Evolutionary conservation across 2,888 invertebrate species (phyloP).

Genomic region (Andrena praecox): DNA sequence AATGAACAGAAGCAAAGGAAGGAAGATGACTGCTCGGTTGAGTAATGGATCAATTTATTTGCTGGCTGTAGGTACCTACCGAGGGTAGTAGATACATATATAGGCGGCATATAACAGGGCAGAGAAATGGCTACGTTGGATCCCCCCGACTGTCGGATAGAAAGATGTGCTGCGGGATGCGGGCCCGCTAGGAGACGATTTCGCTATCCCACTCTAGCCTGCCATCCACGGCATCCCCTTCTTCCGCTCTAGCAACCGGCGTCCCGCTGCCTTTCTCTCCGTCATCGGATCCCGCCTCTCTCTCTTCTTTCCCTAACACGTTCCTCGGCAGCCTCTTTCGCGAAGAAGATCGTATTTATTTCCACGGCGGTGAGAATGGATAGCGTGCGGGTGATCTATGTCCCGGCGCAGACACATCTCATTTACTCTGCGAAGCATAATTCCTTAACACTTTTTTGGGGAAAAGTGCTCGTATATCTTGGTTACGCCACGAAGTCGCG

Average conservation of each 20-base stretch:
- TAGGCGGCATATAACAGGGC: conserved; percentile 75
- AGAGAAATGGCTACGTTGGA: conserved; percentile 80
- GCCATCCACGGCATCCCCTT: conserved; percentile 39
- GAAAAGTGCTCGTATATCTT: conserved; percentile 83
- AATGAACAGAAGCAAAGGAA: conserved; percentile 74
- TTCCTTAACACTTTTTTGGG: conserved; percentile 86
- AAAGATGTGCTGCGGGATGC: conserved; percentile 82
- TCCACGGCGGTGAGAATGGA: conserved; percentile 79
- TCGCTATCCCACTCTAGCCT: conserved; percentile 67
- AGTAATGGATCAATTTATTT: conserved; percentile 84
- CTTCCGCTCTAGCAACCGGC: conserved; percentile 48
- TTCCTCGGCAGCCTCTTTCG: conserved; percentile 64
- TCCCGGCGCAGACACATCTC: conserved; percentile 85
- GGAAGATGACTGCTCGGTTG: conserved; percentile 82
- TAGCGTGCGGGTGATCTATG: conserved; percentile 78
- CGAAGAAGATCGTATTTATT: conserved; percentile 82
- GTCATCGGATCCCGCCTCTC: background rate
- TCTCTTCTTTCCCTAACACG: conserved; percentile 28
- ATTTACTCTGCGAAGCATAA: conserved; percentile 86
- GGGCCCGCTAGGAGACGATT: conserved; percentile 78
- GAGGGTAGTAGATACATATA: conserved; percentile 73
- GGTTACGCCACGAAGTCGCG: conserved; percentile 79
- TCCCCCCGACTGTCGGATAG: conserved; percentile 79
- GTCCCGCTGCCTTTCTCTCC: conserved; percentile 14
- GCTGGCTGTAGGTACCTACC: conserved; percentile 76